Conservation (phyloP, 35 echinoderm and acorn worm genomes). For the Holothuria glaberrima region DNA sequence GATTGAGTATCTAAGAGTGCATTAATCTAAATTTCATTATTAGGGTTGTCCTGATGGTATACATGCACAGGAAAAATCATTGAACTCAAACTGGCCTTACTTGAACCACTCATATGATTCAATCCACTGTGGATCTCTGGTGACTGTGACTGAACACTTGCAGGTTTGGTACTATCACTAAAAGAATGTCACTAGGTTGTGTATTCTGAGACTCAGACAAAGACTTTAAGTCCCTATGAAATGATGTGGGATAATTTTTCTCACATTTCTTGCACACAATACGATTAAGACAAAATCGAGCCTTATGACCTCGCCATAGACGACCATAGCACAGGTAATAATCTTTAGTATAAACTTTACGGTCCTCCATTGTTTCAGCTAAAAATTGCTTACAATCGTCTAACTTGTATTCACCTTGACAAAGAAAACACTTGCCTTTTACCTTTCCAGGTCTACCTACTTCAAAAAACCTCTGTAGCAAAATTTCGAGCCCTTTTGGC, state of each 20-base stretch:
- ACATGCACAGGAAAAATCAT: conserved; percentile 76
- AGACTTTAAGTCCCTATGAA: conserved; percentile 10
- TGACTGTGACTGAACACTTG: background rate
- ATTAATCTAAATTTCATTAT: conserved; percentile 56
- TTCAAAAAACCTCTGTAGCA: background rate
- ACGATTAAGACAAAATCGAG: too few species aligned
- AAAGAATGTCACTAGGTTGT: background rate
- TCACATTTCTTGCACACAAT: background rate
- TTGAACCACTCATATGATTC: background rate
- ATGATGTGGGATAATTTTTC: background rate
- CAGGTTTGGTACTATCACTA: background rate
- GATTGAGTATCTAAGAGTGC: conserved; percentile 71
- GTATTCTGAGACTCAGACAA: background rate
- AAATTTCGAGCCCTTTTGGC: background rate
- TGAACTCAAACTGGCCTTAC: conserved; percentile 16
- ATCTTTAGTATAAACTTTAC: background rate
- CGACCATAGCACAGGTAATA: too few species aligned
- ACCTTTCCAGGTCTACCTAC: background rate
- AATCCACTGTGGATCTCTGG: too few species aligned
- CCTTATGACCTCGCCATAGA: too few species aligned
- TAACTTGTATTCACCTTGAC: background rate
- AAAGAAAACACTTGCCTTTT: background rate
- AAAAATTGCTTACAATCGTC: background rate
- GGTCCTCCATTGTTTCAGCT: background rate
- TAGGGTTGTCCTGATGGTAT: conserved; percentile 22